Base-by-base conservation (phyloP, 2,797 vertebrate species). In the Scolopax rusticola region DNA sequence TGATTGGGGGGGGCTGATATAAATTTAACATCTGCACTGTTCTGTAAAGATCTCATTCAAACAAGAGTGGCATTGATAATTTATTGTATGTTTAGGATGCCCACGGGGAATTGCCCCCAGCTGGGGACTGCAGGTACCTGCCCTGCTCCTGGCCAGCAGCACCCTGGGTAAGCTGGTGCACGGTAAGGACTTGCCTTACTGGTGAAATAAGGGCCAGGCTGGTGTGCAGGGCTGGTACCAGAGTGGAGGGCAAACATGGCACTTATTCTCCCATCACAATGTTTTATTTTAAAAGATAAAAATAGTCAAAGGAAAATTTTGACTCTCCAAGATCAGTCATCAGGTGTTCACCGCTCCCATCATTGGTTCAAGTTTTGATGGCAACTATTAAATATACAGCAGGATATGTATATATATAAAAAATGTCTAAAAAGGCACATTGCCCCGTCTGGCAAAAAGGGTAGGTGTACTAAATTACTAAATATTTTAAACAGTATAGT, bases 81-180 rank as follows among this genome's bases (percentile, higher is more conserved):
- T 82, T 76, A 25, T 41, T 0, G 0, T 21, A 4, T 12, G 7
- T 69, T 54, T 63, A 63, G 50, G 70, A 17, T 63, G 18, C 11
- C 30, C 27, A 2, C 24, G 30, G 60, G 60, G 47, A 87, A 16
- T n/a, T n/a, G 20, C 30, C 65, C 4, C 2, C 18, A 51, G 70
- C 28, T 21, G 30, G 63, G n/a, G 32, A 43, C 3, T 5, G 33
- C 1, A 4, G 47, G 16, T 3, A 15, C 1, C 0, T 15, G n/a
- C 50, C 69, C 70, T 74, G 59, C 16, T 47, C 47, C 63, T 23
- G 36, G 16, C 15, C 45, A 71, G 47, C 68, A 78, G 65, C 1
- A 4, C 12, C 21, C 71, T 48, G 8, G 4, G 51, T 20, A 76
- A 51, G 17, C 40, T 50, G 38, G 9, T 20, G 27, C 11, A 1